Evolutionary conservation across 1,140 invertebrate species (phyloP), one percentile per base, ranked within the genome.

Genomic region (Druon quercuslanigerum): DNA sequence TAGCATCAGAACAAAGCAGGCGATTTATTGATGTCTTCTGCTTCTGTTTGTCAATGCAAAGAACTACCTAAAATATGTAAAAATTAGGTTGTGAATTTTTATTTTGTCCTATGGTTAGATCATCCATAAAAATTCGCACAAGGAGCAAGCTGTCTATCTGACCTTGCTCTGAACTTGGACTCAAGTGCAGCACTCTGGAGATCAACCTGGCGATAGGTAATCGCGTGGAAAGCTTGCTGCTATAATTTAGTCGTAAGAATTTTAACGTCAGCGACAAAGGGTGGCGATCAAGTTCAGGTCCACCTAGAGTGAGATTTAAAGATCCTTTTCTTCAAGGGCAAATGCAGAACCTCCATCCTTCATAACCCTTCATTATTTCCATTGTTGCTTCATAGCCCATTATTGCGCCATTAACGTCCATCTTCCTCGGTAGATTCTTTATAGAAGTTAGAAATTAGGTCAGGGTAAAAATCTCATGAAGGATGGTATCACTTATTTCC

Each of bases 401-500:
- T 9, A 54, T 54, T 54, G 52, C 17, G n/a, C 52, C n/a, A 54
- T 54, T 17, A 19, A 46, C 40, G 40, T 46, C 11, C 9, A 46
- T 46, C 40, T 46, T 46, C 40, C 9, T 11, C 9, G 40, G 7
- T 46, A 46, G 40, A 46, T 46, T 46, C 40, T 46, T 46, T 46
- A 46, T 46, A 11, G 9, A 46, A 9, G 40, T 46, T 46, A 46
- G 40, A 11, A 46, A 46, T 46, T 9, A 46, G 40, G 40, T 46
- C 40, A 46, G 40, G 9, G 40, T 9, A 46, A 46, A 46, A 46
- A 46, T 46, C 40, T 11, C 40, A 46, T 46, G 40, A 46, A 11
- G 8, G 8, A 46, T 46, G 9, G 40, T 46, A 46, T 46, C 40
- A 46, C 5, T 82, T 77, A 76, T 79, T 74, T 60, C n/a, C 13